Conservation (phyloP, 2,888 invertebrate genomes). For the Flexamia atlantica region DNA sequence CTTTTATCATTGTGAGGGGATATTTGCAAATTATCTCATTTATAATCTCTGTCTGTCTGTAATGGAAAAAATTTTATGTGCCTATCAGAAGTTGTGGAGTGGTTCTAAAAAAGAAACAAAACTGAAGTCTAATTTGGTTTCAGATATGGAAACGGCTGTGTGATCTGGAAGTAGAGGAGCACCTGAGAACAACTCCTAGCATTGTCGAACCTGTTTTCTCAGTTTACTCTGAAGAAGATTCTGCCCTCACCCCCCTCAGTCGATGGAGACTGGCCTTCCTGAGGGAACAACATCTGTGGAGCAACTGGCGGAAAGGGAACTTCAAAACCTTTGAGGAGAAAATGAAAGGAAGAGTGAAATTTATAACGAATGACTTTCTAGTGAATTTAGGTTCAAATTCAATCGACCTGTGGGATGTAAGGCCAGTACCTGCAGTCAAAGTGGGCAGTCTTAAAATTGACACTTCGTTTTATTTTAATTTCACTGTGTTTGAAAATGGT, state of each 20-base stretch:
- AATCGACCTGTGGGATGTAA: not conserved
- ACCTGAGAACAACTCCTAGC: slow-evolving; percentile 31
- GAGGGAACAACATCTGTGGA: slow-evolving; percentile 62
- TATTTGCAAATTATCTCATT: too few relatives aligned
- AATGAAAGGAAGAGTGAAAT: not conserved
- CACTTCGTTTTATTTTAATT: not conserved
- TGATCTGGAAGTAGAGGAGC: slow-evolving; percentile 47
- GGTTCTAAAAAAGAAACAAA: too few relatives aligned
- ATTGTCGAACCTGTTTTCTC: slow-evolving; percentile 59
- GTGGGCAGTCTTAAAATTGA: not conserved
- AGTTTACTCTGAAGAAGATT: not conserved
- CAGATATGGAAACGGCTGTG: not conserved
- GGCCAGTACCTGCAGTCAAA: not conserved
- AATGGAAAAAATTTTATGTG: too few relatives aligned
- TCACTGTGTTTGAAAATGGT: not conserved
- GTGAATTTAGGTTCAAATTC: not conserved
- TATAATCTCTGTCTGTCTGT: too few relatives aligned
- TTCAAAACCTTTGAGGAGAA: not conserved
- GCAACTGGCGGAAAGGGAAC: slow-evolving; percentile 64
- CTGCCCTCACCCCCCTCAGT: slow-evolving; percentile 59
- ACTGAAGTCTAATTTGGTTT: slow-evolving; percentile 41
- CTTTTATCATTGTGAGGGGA: too few relatives aligned
- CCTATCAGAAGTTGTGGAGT: too few relatives aligned
- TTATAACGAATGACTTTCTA: not conserved
- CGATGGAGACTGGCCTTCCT: slow-evolving; percentile 63